Evolutionary conservation across 2,113 vertebrate genomes (phyloP).

Genomic region (Isichthys henryi): DNA sequence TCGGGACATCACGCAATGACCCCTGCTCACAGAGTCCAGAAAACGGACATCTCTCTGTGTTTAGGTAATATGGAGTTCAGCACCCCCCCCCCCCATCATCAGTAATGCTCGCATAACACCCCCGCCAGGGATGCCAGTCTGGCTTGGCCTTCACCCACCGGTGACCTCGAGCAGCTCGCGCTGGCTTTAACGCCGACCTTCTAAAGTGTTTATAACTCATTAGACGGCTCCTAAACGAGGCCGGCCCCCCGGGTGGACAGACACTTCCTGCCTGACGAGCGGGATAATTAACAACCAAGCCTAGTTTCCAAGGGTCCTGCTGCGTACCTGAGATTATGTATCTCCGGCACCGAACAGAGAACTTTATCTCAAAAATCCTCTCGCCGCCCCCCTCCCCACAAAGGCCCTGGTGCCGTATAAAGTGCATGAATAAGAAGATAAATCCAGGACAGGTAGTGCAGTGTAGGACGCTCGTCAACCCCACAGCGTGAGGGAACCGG

Average conservation of each 20-base stretch:
- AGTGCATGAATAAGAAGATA: not conserved
- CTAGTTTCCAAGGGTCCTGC: not conserved
- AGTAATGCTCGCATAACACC: not conserved
- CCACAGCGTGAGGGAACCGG: not conserved
- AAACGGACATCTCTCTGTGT: not conserved
- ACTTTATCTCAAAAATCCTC: not conserved
- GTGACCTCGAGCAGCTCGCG: not conserved
- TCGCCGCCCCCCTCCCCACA: not conserved
- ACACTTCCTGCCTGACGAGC: not conserved
- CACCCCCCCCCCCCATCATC: not conserved
- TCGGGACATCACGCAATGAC: not conserved
- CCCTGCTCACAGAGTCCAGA: not conserved
- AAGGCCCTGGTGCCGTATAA: not conserved
- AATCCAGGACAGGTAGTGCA: not conserved
- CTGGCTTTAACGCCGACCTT: conserved; percentile 14
- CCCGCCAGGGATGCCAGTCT: not conserved
- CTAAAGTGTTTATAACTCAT: conserved; percentile 22
- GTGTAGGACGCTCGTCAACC: not conserved
- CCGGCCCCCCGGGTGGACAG: conserved; percentile 3
- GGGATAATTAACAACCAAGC: conserved; percentile 16
- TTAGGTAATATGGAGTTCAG: not conserved
- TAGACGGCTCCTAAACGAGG: conserved; percentile 22
- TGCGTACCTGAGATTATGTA: not conserved
- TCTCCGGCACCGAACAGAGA: not conserved
- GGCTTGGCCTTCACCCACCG: not conserved